Evolutionary conservation across 1,140 invertebrate species (phyloP), one percentile per base, ranked within the genome.

Genomic region (Saccostrea cuccullata): DNA sequence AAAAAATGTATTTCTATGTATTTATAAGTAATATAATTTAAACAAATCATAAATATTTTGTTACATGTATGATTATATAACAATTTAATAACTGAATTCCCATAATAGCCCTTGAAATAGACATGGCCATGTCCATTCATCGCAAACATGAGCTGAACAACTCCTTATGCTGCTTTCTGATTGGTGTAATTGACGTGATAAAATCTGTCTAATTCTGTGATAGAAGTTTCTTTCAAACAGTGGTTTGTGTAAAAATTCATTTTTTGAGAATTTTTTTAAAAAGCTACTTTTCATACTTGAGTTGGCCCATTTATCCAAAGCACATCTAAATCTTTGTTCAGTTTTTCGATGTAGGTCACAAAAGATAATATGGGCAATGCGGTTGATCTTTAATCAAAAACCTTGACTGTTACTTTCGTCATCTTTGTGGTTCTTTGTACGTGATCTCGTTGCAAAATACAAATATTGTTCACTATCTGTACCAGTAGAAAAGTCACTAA

Each of bases 191-290:
- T 2, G 55, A 15, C 86, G 82, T 36, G 47, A 26, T 26, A n/a
- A n/a, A n/a, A n/a, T n/a, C 55, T 55, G 15, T 36, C 30, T 2
- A 36, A 36, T 36, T 36, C 30, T 36, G 30, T 36, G 0, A 36
- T 36, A 36, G 30, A 36, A 1, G 86, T 87, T 47, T 70, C 86
- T 11, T 70, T 1, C 17, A 87, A 26, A 40, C 20, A 82, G 30
- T 82, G 70, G 55, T 87, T 87, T 17, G 70, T 82, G 26, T 87
- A 82, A n/a, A n/a, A n/a, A 36, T 77, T n/a, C 70, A 82, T 87
- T 20, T 55, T 60, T 11, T 23, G 70, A 55, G 70, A 58, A 58
- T 86, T 86, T 77, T 86, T 73, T n/a, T 26, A 36, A n/a, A 86
- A 47, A 77, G 47, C 30, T 55, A 73, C 2, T 58, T 82, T 58